Evolutionary conservation across 2,113 vertebrate genomes (phyloP).

Genomic region (Dicaeum eximium): DNA sequence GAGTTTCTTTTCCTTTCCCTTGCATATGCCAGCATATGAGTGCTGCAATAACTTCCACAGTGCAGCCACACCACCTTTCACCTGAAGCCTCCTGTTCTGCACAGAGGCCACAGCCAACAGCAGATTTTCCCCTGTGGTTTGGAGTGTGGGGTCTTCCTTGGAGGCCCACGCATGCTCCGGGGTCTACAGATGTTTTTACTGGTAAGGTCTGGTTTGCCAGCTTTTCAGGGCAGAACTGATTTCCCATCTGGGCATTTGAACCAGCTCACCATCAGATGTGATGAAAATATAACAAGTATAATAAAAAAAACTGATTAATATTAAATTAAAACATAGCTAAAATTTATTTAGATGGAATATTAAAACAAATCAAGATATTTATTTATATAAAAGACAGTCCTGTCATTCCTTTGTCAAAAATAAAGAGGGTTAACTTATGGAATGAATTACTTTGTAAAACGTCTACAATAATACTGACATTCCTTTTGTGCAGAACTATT

Average conservation of each 20-base stretch:
- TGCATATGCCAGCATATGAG: accelerated
- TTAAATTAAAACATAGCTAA: neutral
- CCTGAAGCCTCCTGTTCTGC: neutral
- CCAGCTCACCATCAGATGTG: neutral
- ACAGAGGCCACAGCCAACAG: neutral
- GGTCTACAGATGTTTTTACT: neutral
- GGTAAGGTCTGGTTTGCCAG: neutral
- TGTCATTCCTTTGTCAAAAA: neutral
- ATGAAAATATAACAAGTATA: neutral
- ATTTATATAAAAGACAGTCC: neutral
- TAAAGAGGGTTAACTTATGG: neutral
- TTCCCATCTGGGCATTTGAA: neutral
- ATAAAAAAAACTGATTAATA: accelerated
- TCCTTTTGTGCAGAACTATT: neutral
- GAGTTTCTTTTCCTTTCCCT: neutral
- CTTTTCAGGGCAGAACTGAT: neutral
- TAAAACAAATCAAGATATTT: neutral
- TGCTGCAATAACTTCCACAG: neutral
- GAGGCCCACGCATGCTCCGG: accelerated
- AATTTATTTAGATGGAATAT: neutral
- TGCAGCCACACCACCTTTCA: neutral
- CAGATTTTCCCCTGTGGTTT: neutral
- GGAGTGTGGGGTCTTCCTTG: neutral
- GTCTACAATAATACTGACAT: neutral
- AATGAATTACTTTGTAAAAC: neutral